Percentiles rank a stretch among this genome's conserved stretches.
Conservation (phyloP, 2,888 invertebrate species). For the Acleris laterana region DNA sequence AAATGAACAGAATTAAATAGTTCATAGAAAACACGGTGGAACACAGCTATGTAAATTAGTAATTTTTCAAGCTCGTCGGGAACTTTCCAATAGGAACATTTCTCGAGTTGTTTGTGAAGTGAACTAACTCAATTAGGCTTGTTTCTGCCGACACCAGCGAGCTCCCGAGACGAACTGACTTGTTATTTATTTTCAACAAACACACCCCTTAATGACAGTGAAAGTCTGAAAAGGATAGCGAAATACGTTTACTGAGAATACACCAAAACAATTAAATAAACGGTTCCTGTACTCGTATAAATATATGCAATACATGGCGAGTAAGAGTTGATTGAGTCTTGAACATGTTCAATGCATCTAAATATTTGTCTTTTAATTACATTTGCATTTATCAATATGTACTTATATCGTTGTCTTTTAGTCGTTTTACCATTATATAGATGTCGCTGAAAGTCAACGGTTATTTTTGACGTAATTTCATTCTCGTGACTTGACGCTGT, state of each 20-base stretch:
- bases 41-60: constrained; percentile 45
- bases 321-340: constrained; percentile 49
- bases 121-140: constrained; percentile 51
- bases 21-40: constrained; percentile 32
- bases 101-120: constrained; percentile 47
- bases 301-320: constrained; percentile 39
- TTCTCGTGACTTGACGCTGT: no score
- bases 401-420: no score
- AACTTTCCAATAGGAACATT: constrained; percentile 49
- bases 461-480: no score
- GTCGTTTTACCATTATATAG: no score
- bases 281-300: background rate
- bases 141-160: constrained; percentile 44
- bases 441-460: no score
- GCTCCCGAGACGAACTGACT: constrained; percentile 40
- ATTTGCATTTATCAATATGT: no score
- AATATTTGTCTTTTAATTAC: no score
- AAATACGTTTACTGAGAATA: constrained; percentile 1
- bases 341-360: no score
- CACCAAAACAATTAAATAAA: background rate
- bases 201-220: constrained; percentile 14
- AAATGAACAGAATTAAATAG: constrained; percentile 23
- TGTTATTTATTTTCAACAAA: constrained; percentile 41
- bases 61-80: constrained; percentile 46
- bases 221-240: constrained; percentile 11